phyloP scores from a whole-genome alignment of 2,797 vertebrate genomes.

The Onychomys torridus region DNA sequence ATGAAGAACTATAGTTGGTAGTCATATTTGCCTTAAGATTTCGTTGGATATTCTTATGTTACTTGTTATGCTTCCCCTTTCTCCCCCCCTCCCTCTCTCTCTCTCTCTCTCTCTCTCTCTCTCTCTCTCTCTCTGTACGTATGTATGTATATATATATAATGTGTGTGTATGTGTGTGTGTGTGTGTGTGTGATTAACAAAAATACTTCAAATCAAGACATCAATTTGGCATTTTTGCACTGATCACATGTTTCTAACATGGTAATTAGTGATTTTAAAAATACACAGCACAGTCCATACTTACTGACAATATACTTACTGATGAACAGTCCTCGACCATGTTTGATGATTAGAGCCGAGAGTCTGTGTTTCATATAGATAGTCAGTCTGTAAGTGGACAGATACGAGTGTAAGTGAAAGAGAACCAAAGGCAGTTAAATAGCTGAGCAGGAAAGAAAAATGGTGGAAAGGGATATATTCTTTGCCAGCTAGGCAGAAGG shows the following conservation, averaged over 20 bases:
- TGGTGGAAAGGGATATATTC: conserved; percentile 28
- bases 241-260: conserved; percentile 19
- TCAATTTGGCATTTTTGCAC: background rate
- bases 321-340: background rate
- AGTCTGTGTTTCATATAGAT: background rate
- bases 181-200: background rate
- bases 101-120: background rate
- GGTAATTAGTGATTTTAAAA: background rate
- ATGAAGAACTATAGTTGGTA: background rate
- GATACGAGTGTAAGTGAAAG: background rate
- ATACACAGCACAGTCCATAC: background rate
- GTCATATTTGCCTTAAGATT: conserved; percentile 7
- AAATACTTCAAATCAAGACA: background rate
- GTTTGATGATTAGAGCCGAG: background rate
- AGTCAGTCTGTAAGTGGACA: background rate
- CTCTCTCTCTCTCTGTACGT: background rate
- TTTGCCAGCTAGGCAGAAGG: conserved; percentile 39
- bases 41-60: background rate
- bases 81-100: background rate
- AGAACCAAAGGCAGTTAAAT: background rate
- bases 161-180: no score
- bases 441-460: background rate
- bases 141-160: no score
- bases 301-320: conserved; percentile 32
- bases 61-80: background rate